phyloP scores from a whole-genome alignment of 2,888 invertebrate species.

The Cataglyphis rosenhaueri region DNA sequence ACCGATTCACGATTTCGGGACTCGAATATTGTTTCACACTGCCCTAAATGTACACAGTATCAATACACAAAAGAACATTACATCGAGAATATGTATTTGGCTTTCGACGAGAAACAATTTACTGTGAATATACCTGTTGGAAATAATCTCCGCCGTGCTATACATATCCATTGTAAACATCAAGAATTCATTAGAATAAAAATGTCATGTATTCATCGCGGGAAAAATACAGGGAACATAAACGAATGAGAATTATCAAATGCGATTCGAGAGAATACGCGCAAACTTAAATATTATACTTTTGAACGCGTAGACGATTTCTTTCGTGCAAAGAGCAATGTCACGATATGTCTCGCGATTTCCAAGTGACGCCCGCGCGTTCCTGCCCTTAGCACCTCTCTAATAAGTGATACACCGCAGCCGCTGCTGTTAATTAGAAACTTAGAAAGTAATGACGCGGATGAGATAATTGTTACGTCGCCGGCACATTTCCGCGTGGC shows the following conservation, averaged over 20 bases:
- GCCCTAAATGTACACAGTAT: neutral
- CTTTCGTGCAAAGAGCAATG: neutral
- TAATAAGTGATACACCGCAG: constrained; percentile 38
- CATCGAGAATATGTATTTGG: neutral
- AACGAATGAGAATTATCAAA: neutral
- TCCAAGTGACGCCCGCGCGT: neutral
- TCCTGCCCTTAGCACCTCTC: constrained; percentile 23
- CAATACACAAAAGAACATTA: constrained; percentile 6
- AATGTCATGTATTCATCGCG: neutral
- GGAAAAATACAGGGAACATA: neutral
- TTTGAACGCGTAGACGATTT: neutral
- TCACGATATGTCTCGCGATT: neutral
- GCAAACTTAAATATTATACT: neutral
- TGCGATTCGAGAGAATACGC: neutral
- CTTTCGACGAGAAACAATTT: neutral
- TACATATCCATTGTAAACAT: neutral
- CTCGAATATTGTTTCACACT: neutral
- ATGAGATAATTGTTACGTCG: constrained; percentile 56
- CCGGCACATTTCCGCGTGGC: constrained; percentile 46
- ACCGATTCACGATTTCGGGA: neutral
- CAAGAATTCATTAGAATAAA: neutral
- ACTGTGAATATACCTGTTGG: neutral
- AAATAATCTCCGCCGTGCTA: neutral
- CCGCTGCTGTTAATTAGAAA: constrained; percentile 47
- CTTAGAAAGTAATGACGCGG: constrained; percentile 56